Percentiles rank a stretch among this genome's conserved stretches.
phyloP scores from a whole-genome alignment of 2,113 vertebrate genomes.

The Datnioides undecimradiatus region DNA sequence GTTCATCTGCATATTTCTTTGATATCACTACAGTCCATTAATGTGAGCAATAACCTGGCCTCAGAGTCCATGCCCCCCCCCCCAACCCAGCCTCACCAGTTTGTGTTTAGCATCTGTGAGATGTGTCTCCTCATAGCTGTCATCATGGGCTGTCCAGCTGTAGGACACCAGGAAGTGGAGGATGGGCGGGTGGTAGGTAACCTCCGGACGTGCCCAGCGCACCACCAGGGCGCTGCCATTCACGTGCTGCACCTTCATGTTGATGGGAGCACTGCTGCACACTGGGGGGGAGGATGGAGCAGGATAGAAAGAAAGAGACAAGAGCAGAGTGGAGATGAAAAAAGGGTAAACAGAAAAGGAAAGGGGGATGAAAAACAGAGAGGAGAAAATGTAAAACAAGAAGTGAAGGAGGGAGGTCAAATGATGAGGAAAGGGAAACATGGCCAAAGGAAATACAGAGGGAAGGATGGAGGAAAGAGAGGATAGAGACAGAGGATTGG shows the following conservation, averaged over 20 bases:
- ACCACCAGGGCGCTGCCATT: slow-evolving; percentile 92
- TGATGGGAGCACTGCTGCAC: slow-evolving; percentile 95
- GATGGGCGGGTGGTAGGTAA: slow-evolving; percentile 94
- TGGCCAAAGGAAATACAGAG: neutral
- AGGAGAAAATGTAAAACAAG: neutral
- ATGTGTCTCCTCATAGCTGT: slow-evolving; percentile 95
- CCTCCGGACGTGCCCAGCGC: slow-evolving; percentile 93
- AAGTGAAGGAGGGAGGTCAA: neutral
- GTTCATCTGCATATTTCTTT: neutral
- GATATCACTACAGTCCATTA: neutral
- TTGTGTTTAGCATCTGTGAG: slow-evolving; percentile 94
- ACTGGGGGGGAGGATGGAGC: slow-evolving; percentile 75
- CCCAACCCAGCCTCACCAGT: slow-evolving; percentile 89
- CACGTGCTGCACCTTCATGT: slow-evolving; percentile 97
- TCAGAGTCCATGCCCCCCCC: too few species aligned
- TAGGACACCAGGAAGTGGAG: slow-evolving; percentile 97
- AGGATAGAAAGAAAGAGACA: neutral
- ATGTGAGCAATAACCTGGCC: neutral
- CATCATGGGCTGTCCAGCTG: slow-evolving; percentile 97
- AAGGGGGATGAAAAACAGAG: neutral
- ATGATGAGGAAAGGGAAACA: neutral
- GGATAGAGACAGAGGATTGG: neutral
- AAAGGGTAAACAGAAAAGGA: neutral
- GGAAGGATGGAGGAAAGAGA: neutral
- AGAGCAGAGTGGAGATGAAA: neutral